Percentiles rank a stretch among this genome's conserved stretches.
phyloP scores from a whole-genome alignment of 2,888 invertebrate species.

The Drosophila macrothrix region DNA sequence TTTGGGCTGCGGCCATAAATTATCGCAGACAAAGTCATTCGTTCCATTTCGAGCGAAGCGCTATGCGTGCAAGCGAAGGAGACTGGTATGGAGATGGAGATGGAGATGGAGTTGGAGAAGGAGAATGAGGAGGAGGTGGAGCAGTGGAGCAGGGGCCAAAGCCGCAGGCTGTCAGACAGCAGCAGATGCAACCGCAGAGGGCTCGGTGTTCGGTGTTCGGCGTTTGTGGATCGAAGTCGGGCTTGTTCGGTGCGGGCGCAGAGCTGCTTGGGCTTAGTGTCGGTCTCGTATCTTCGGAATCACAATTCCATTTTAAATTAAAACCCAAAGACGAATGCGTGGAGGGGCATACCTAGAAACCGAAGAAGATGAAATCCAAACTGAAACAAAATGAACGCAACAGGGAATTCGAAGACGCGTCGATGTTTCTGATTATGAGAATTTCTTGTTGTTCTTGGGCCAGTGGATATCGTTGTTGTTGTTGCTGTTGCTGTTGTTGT shows the following conservation, averaged over 20 bases:
- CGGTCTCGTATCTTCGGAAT: slow-evolving; percentile 76
- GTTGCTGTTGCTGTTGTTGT: slow-evolving; percentile 29
- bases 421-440: slow-evolving; percentile 23
- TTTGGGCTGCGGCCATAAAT: slow-evolving; percentile 75
- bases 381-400: slow-evolving; percentile 57
- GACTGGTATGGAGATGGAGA: slow-evolving; percentile 19
- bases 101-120: slow-evolving; percentile 14
- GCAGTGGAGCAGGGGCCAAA: slow-evolving; percentile 18
- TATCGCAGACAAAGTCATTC: slow-evolving; percentile 82
- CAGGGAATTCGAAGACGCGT: slow-evolving; percentile 63
- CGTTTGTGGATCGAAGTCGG: slow-evolving; percentile 9
- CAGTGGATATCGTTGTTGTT: slow-evolving; percentile 11
- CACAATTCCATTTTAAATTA: slow-evolving; percentile 80
- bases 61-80: slow-evolving; percentile 33
- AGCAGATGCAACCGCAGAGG: slow-evolving; percentile 28
- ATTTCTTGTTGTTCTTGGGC: neutral
- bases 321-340: slow-evolving; percentile 54
- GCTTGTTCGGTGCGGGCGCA: slow-evolving; percentile 28
- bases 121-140: slow-evolving; percentile 15
- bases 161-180: slow-evolving; percentile 40
- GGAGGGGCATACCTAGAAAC: slow-evolving; percentile 48
- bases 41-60: slow-evolving; percentile 77
- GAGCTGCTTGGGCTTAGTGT: slow-evolving; percentile 32
- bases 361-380: slow-evolving; percentile 26
- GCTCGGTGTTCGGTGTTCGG: slow-evolving; percentile 15